phyloP scores from a whole-genome alignment of 2,888 invertebrate species.

The Morpho achilles region DNA sequence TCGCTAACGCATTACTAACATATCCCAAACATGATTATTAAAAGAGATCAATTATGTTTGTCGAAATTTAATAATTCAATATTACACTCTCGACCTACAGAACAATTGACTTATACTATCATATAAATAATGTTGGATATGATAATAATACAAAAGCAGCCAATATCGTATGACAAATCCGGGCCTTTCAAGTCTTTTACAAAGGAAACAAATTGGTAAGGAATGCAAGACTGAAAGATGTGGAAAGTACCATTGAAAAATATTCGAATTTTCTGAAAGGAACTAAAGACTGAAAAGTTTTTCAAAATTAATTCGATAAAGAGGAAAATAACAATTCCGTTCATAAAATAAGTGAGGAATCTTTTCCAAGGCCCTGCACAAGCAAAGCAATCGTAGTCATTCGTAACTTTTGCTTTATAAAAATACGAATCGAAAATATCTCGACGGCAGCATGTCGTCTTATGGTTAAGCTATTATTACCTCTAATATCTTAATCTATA shows the following conservation, averaged over 20 bases:
- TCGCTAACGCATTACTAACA: slow-evolving; percentile 34
- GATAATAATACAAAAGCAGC: slow-evolving; percentile 41
- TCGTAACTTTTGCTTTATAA: slow-evolving; percentile 78
- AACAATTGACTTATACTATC: slow-evolving; percentile 10
- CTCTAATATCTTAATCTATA: slow-evolving; percentile 67
- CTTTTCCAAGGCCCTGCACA: slow-evolving; percentile 68
- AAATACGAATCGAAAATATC: slow-evolving; percentile 79
- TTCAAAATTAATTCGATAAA: slow-evolving; percentile 36
- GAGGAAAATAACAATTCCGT: slow-evolving; percentile 31
- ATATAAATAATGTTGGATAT: slow-evolving; percentile 30
- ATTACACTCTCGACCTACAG: not conserved
- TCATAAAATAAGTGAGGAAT: slow-evolving; percentile 34
- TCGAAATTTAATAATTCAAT: slow-evolving; percentile 2
- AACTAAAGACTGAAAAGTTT: slow-evolving; percentile 22
- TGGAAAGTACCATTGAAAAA: slow-evolving; percentile 16
- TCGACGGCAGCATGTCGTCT: slow-evolving; percentile 72
- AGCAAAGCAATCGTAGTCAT: slow-evolving; percentile 74
- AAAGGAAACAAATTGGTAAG: slow-evolving; percentile 17
- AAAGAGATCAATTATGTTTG: slow-evolving; percentile 7
- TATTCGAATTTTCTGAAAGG: slow-evolving; percentile 15
- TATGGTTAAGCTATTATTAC: slow-evolving; percentile 73
- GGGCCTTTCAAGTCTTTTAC: slow-evolving; percentile 55
- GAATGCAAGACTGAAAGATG: slow-evolving; percentile 25
- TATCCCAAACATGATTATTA: slow-evolving; percentile 17
- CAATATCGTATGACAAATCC: slow-evolving; percentile 49